Conservation (phyloP, 2,113 vertebrate species). For the Petromus typicus region DNA sequence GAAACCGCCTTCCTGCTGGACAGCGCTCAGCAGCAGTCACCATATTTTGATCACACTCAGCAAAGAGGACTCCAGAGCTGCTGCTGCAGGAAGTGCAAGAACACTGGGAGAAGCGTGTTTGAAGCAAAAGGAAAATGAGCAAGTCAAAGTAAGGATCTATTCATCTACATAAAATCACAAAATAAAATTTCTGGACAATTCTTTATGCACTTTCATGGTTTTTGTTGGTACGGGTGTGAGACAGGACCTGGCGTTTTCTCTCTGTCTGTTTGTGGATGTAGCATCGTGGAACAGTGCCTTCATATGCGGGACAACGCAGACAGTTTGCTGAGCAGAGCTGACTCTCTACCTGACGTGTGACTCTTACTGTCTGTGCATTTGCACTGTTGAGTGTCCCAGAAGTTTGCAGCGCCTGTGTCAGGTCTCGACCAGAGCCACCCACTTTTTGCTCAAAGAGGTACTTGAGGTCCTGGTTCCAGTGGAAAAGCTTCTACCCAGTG, state of each 20-base stretch:
- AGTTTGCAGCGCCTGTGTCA: not conserved
- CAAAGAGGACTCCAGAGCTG: not conserved
- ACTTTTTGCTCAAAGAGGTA: not conserved
- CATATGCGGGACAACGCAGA: no score
- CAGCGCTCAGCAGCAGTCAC: not conserved
- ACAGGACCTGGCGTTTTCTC: not conserved
- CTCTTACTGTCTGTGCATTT: not conserved
- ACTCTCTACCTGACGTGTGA: not conserved
- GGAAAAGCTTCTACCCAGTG: fast-evolving
- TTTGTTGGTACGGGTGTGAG: not conserved
- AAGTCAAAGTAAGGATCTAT: not conserved
- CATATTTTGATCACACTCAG: not conserved
- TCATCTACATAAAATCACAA: not conserved
- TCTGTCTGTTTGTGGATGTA: fast-evolving
- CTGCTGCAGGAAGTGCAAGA: not conserved
- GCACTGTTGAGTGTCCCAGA: not conserved
- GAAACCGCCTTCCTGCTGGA: not conserved
- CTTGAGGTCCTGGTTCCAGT: fast-evolving
- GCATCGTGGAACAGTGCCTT: not conserved
- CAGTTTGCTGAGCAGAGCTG: not conserved
- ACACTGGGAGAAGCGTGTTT: not conserved
- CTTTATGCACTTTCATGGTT: not conserved
- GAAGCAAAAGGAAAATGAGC: not conserved
- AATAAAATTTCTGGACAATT: not conserved
- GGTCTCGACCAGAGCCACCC: not conserved